Percentiles rank a stretch among this genome's conserved stretches.
These are phyloP conservation scores for Scaptodrosophila lebanonensis DNA, from an alignment of 1,140 invertebrate species.

Conservation along the genomic window DNA sequence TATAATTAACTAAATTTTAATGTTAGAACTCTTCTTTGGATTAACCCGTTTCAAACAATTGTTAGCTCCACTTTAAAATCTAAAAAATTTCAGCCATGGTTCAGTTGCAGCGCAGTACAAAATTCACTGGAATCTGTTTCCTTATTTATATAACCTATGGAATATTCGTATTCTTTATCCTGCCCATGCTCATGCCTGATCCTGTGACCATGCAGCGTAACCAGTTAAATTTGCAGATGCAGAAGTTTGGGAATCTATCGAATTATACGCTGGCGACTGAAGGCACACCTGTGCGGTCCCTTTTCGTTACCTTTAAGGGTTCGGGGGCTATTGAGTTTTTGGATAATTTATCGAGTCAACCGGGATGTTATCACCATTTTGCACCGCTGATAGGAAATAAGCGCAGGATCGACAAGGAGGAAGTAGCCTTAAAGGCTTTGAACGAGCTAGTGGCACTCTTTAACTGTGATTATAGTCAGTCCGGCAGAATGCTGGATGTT, in stretches of 20 bases:
- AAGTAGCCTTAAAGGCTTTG: slow-evolving; percentile 3
- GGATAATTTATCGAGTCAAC: slow-evolving; percentile 31
- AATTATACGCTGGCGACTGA: slow-evolving; percentile 39
- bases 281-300: slow-evolving; percentile 36
- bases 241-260: slow-evolving; percentile 29
- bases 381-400: slow-evolving; percentile 34
- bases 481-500: slow-evolving; percentile 27
- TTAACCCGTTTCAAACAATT: no score
- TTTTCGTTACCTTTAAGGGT: slow-evolving; percentile 50
- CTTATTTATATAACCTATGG: slow-evolving; percentile 41
- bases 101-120: slow-evolving; percentile 26
- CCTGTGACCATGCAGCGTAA: slow-evolving; percentile 27
- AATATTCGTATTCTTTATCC: slow-evolving; percentile 38
- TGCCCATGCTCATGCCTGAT: slow-evolving; percentile 43
- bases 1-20: no score
- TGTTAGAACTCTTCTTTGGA: no score
- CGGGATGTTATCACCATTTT: slow-evolving; percentile 54
- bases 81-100: slow-evolving; percentile 18
- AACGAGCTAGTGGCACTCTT: slow-evolving; percentile 26
- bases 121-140: slow-evolving; percentile 45
- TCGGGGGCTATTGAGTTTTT: slow-evolving; percentile 43
- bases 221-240: slow-evolving; percentile 15
- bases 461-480: slow-evolving; percentile 45
- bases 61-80: no score
- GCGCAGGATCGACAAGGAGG: background rate